Conservation (phyloP, 2,888 invertebrate genomes). For the Sipha maydis region DNA sequence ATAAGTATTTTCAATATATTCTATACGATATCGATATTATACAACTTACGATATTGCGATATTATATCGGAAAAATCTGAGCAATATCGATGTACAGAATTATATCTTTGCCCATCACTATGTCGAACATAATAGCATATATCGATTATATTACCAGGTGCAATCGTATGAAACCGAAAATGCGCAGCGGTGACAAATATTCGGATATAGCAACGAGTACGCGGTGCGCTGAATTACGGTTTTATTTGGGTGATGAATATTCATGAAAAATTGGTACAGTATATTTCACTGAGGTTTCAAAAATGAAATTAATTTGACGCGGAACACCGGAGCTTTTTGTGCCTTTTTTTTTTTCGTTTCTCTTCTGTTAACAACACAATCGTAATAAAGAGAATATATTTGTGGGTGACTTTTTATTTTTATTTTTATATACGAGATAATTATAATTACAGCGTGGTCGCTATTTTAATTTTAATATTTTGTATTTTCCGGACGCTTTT, state of each 20-base stretch:
- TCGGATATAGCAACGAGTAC: background rate
- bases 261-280: constrained; percentile 33
- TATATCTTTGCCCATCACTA: too few species aligned
- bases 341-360: background rate
- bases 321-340: background rate
- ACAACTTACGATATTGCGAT: too few species aligned
- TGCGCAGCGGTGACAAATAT: background rate
- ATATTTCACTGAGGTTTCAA: constrained; percentile 27
- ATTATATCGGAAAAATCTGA: too few species aligned
- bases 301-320: constrained; percentile 48
- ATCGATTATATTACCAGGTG: background rate
- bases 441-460: constrained; percentile 14
- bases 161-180: background rate
- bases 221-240: background rate
- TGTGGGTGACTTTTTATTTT: background rate
- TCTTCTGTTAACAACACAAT: constrained; percentile 31
- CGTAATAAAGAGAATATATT: constrained; percentile 28
- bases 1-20: too few species aligned
- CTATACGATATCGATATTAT: too few species aligned
- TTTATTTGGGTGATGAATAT: constrained; percentile 41
- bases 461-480: constrained; percentile 50
- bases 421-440: constrained; percentile 17
- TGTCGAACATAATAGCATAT: background rate
- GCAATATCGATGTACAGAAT: too few species aligned
- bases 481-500: background rate